Conservation (phyloP, 2,888 invertebrate species). For the Meteorus cinctellus region DNA sequence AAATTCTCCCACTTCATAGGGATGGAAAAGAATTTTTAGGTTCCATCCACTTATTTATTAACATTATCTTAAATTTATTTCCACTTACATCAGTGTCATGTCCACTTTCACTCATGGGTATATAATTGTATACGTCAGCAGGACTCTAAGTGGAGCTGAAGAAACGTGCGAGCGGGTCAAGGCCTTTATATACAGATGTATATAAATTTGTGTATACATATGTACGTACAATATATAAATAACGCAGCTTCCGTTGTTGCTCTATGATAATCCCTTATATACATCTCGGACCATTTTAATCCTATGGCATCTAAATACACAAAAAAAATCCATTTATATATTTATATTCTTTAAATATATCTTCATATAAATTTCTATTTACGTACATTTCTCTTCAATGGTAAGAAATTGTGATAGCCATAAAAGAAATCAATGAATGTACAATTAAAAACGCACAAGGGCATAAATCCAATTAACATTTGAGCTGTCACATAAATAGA, state of each 20-base stretch:
- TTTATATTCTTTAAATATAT: background rate
- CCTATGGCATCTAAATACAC: background rate
- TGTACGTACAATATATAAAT: background rate
- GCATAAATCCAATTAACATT: background rate
- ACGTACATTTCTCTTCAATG: background rate
- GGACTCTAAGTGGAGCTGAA: slow-evolving; percentile 35
- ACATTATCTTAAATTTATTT: background rate
- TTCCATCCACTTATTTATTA: background rate
- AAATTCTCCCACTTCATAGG: too few relatives aligned
- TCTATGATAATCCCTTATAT: slow-evolving; percentile 3
- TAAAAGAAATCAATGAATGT: background rate
- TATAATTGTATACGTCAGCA: slow-evolving; percentile 30
- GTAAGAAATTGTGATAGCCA: background rate
- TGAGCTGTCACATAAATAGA: background rate
- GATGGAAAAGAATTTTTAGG: background rate
- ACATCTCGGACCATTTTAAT: slow-evolving; percentile 2
- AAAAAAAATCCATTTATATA: background rate
- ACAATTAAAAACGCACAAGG: slow-evolving; percentile 1
- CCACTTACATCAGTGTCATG: slow-evolving; percentile 15
- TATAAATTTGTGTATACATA: slow-evolving; percentile 4
- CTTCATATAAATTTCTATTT: background rate
- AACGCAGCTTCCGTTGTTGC: slow-evolving; percentile 6
- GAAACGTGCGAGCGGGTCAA: slow-evolving; percentile 42
- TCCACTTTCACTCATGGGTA: slow-evolving; percentile 35
- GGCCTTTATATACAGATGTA: slow-evolving; percentile 24